Percentiles rank a stretch among this genome's conserved stretches.
phyloP scores from a whole-genome alignment of 2,113 vertebrate species.

The Microtus montanus region DNA sequence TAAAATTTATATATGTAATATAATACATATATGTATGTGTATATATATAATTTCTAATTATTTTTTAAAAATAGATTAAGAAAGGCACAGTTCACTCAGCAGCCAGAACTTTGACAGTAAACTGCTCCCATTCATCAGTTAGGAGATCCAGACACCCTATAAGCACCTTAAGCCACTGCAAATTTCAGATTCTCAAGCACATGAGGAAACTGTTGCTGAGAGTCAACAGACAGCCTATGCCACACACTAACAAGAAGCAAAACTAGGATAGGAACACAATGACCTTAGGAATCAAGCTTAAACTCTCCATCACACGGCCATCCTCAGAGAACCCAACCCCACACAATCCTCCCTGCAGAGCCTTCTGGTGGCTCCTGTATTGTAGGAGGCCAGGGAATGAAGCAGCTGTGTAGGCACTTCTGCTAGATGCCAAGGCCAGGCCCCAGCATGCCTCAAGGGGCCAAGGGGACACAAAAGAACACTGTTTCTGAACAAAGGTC shows the following conservation, averaged over 20 bases:
- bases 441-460: slow-evolving; percentile 12
- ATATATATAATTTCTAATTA: neutral
- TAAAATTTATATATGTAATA: no score
- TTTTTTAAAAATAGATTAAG: neutral
- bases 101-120: neutral
- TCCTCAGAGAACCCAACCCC: neutral
- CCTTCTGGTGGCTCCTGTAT: neutral
- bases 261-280: neutral
- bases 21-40: neutral
- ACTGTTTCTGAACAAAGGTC: slow-evolving; percentile 62
- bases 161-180: neutral
- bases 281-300: neutral
- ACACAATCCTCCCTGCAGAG: neutral
- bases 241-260: neutral
- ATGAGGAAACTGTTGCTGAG: neutral
- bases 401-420: neutral
- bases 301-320: neutral
- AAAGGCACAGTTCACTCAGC: neutral
- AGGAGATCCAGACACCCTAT: neutral
- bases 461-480: slow-evolving; percentile 56
- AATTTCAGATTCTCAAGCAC: neutral
- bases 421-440: neutral
- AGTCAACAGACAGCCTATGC: neutral
- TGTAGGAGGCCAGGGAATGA: neutral
- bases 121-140: neutral